phyloP scores from a whole-genome alignment of 2,888 invertebrate genomes.

The Taenaris catops region DNA sequence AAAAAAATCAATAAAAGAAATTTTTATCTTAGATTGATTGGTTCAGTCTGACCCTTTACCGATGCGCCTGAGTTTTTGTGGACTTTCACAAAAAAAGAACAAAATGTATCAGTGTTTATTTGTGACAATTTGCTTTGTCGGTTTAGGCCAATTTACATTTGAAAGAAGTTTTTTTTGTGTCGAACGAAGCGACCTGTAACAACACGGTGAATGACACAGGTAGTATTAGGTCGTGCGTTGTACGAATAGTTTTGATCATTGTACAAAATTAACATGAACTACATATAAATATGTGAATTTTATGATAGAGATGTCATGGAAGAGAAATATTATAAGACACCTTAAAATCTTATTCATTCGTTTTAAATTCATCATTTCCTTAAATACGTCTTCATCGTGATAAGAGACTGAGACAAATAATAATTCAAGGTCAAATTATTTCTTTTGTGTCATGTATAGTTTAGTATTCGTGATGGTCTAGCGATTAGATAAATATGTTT shows the following conservation, averaged over 20 bases:
- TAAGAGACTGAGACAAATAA: no score
- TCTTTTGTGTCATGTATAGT: no score
- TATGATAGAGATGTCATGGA: no score
- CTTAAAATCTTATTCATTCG: no score
- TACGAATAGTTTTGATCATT: slow-evolving; percentile 47
- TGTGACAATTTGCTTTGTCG: slow-evolving; percentile 81
- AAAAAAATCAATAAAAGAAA: slow-evolving; percentile 66
- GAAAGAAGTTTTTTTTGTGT: slow-evolving; percentile 61
- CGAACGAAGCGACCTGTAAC: slow-evolving; percentile 65
- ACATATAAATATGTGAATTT: no score
- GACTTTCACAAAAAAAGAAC: slow-evolving; percentile 68
- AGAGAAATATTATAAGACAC: no score
- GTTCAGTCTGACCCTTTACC: slow-evolving; percentile 70
- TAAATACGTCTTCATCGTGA: no score
- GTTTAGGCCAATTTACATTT: slow-evolving; percentile 76
- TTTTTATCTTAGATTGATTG: slow-evolving; percentile 77
- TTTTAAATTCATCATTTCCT: no score
- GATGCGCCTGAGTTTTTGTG: slow-evolving; percentile 63
- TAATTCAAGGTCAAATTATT: no score
- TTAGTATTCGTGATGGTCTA: no score
- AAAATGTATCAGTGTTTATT: slow-evolving; percentile 76
- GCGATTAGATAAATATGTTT: no score
- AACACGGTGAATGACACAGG: slow-evolving; percentile 74
- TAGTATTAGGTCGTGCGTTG: slow-evolving; percentile 39
- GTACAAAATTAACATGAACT: no score